Percentiles rank a stretch among this genome's conserved stretches.
Conservation (phyloP, 2,797 vertebrate species). For the Ispidina picta region DNA sequence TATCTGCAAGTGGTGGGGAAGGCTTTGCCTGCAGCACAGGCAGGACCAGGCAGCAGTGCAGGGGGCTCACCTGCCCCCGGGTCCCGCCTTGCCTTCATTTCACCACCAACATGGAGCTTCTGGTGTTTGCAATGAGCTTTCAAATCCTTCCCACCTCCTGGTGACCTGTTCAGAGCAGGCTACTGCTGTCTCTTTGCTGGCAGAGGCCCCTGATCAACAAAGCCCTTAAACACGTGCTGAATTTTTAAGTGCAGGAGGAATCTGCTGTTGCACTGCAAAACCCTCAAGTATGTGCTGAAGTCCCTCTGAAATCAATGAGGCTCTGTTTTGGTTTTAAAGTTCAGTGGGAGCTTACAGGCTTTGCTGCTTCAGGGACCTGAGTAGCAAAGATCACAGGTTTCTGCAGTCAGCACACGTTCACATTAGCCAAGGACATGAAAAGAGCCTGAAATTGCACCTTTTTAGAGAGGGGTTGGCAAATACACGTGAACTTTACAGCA, state of each 20-base stretch:
- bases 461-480: neutral
- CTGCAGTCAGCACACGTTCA: neutral
- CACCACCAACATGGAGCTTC: neutral
- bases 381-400: neutral
- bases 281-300: neutral
- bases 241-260: constrained; percentile 1
- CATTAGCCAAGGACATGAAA: neutral
- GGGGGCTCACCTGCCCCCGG: neutral
- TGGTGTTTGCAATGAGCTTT: neutral
- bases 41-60: neutral
- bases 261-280: neutral
- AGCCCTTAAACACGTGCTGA: neutral
- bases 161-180: neutral
- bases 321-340: neutral
- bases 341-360: neutral
- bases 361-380: neutral
- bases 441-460: neutral
- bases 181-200: neutral
- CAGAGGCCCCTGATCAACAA: neutral
- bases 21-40: neutral
- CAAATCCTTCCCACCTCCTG: neutral
- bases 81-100: neutral
- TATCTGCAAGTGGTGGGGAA: neutral
- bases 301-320: constrained; percentile 12
- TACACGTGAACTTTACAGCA: accelerated